Conservation (phyloP, 2,113 vertebrate species). For the Osmerus eperlanus region DNA sequence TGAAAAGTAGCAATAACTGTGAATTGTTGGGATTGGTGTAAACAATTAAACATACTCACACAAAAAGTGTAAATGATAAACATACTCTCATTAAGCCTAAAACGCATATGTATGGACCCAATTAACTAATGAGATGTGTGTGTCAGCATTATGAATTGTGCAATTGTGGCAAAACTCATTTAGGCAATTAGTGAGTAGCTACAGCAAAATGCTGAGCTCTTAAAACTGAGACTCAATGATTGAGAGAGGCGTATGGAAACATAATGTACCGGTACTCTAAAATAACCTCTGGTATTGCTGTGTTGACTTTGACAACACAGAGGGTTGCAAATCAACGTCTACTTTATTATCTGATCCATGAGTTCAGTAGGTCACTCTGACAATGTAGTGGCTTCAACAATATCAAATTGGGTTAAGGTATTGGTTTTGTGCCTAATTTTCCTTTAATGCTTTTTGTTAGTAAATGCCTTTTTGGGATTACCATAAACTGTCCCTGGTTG, state of each 20-base stretch:
- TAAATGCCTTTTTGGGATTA: too few species aligned
- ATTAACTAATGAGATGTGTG: constrained; percentile 61
- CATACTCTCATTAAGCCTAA: constrained; percentile 39
- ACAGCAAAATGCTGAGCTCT: constrained; percentile 43
- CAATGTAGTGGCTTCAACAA: too few species aligned
- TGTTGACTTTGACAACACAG: background rate
- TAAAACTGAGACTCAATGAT: constrained; percentile 6
- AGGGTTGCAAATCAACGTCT: background rate
- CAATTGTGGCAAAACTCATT: constrained; percentile 42
- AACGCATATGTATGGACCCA: constrained; percentile 41
- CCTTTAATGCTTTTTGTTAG: too few species aligned
- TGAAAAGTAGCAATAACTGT: background rate
- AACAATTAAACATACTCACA: constrained; percentile 42
- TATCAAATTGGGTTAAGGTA: too few species aligned
- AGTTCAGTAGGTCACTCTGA: too few species aligned
- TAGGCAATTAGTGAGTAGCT: constrained; percentile 46
- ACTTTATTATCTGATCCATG: background rate
- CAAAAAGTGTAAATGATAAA: constrained; percentile 52
- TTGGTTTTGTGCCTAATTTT: too few species aligned
- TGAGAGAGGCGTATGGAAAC: background rate
- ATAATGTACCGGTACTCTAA: background rate
- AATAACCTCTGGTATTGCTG: background rate
- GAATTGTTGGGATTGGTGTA: constrained; percentile 15
- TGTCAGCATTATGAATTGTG: constrained; percentile 57
- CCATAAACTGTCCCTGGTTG: too few species aligned